Conservation (phyloP, 2,888 invertebrate species). For the Temnothorax rugatulus region DNA sequence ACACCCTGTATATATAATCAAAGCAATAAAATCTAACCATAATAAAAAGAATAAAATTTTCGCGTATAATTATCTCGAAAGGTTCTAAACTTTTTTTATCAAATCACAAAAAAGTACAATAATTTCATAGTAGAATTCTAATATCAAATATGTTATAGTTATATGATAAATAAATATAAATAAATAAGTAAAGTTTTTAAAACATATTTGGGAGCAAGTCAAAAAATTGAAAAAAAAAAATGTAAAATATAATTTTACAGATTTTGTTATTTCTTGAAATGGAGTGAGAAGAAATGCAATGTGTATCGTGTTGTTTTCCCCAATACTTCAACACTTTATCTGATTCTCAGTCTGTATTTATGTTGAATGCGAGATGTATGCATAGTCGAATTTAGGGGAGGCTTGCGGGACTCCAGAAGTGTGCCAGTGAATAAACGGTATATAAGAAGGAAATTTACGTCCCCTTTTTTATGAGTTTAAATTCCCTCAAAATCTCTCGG, state of each 20-base stretch:
- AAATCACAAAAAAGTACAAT: too few relatives aligned
- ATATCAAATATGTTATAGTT: too few relatives aligned
- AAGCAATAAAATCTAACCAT: too few relatives aligned
- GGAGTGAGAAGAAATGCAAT: background rate
- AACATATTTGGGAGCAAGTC: background rate
- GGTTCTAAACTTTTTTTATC: too few relatives aligned
- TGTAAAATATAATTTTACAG: background rate
- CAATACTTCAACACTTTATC: slow-evolving; percentile 21
- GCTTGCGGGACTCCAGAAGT: slow-evolving; percentile 35
- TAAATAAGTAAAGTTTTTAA: background rate
- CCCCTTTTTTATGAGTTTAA: slow-evolving; percentile 32
- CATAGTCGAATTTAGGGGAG: slow-evolving; percentile 27
- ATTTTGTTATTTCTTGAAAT: background rate
- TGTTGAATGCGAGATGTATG: slow-evolving; percentile 38
- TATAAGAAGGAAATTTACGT: slow-evolving; percentile 29
- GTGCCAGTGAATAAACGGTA: slow-evolving; percentile 42
- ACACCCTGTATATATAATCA: too few relatives aligned
- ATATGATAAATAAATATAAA: background rate
- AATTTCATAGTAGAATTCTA: too few relatives aligned
- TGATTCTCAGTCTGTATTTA: slow-evolving; percentile 32
- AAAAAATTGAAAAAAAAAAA: background rate
- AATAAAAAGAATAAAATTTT: too few relatives aligned
- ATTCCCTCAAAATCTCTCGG: slow-evolving; percentile 22
- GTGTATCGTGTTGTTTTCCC: background rate
- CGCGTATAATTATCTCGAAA: too few relatives aligned